These are phyloP conservation scores for Heliconius hewitsoni DNA, from an alignment of 1,140 invertebrate species.

Conservation along the genomic window DNA sequence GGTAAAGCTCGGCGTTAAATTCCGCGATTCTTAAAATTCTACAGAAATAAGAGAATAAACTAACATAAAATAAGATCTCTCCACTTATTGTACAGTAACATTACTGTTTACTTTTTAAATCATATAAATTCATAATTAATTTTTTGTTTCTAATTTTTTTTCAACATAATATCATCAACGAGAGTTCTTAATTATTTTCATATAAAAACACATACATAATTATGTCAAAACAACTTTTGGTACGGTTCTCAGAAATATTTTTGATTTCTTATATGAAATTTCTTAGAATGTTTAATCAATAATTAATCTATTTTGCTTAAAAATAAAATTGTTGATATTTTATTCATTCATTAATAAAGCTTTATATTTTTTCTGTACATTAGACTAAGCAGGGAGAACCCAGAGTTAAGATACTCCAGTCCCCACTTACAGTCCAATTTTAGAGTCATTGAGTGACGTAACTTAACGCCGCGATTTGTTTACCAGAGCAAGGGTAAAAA, in stretches of 20 bases:
- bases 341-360: not conserved
- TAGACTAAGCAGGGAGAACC: no score
- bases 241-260: not conserved
- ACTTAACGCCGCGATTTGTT: no score
- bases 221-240: slow-evolving; percentile 1
- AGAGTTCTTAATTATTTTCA: not conserved
- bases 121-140: not conserved
- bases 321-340: not conserved
- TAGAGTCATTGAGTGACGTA: no score
- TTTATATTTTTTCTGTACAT: no score
- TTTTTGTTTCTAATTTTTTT: no score
- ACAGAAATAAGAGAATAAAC: no score
- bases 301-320: not conserved
- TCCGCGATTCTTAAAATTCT: no score
- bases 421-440: no score
- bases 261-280: not conserved
- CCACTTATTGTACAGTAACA: not conserved
- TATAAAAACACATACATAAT: not conserved
- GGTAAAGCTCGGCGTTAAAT: no score
- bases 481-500: no score
- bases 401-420: no score
- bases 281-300: not conserved
- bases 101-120: not conserved
- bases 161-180: not conserved
- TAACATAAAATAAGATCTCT: not conserved